Base-by-base conservation (phyloP, 2,888 invertebrate genomes). In the Dorcus hopei region DNA sequence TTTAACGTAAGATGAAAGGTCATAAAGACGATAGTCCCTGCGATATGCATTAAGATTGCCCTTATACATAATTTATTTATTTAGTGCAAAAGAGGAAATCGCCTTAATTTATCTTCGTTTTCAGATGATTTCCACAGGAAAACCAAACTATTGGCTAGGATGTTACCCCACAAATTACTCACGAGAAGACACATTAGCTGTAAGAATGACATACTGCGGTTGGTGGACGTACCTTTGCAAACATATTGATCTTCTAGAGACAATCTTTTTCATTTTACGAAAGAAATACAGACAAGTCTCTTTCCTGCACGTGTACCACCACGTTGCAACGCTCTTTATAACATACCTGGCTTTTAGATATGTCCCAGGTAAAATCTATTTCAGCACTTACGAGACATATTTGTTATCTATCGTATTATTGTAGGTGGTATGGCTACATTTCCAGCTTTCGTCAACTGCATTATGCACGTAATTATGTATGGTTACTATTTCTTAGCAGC, bases 401-500 rank as follows among this genome's bases (percentile, higher is more conserved):
- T 80, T 33, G 3, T 33, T 33, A 19, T 14, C 7, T 33, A 26
- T 26, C 26, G 6, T 6, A 7, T 33, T 33, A 7, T 33, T 1
- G 26, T 33, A 33, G 90, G 88, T 70, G 87, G 85, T 14, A 83
- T 87, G 76, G 80, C 85, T 43, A 82, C 87, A 0, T 85, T 87
- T 71, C 81, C 85, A 0, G 80, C 88, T 0, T 80, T 88, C 76
- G 70, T 89, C 49, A 91, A 91, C 74, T 84, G 82, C 50, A 76
- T 81, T 1, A 83, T 91, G 2, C 90, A 91, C 68, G 82, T 89
- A 3, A 72, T 90, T n/a, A 91, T 91, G 90, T 91, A 91, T 73
- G 80, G 81, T 4, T 91, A 91, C 76, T 91, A 91, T 72, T 80
- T 89, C 9, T 71, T 87, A 1, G 79, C 88, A 0, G 84, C 86